Conservation (phyloP, 2,888 invertebrate genomes). For the Ischnura elegans region DNA sequence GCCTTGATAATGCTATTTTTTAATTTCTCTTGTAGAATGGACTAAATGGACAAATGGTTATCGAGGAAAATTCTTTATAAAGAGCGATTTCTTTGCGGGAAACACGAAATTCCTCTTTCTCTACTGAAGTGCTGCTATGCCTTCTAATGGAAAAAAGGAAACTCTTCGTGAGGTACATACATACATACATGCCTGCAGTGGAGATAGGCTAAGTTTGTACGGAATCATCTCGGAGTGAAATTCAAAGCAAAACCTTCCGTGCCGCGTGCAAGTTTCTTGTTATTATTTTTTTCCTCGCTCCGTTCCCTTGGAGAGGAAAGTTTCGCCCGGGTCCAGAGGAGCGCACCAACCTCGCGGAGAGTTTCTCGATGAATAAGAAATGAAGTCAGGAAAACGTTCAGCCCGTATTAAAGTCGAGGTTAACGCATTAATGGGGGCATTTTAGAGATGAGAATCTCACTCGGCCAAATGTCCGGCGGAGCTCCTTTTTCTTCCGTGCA, state of each 20-base stretch:
- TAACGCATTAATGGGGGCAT: background rate
- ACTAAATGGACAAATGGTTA: too few species aligned
- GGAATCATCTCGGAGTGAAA: background rate
- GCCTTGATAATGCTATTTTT: too few species aligned
- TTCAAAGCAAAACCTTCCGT: background rate
- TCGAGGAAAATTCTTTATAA: too few species aligned
- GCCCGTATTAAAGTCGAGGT: background rate
- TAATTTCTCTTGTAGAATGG: too few species aligned
- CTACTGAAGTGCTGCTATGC: background rate
- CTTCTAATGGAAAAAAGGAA: background rate
- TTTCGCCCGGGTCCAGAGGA: background rate
- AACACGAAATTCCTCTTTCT: too few species aligned
- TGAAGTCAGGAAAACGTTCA: background rate
- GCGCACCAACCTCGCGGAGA: background rate
- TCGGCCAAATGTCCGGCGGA: background rate
- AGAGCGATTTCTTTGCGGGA: too few species aligned
- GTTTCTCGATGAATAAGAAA: conserved; percentile 29
- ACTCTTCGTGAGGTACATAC: background rate
- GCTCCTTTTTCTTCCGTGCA: background rate
- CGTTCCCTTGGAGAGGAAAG: background rate
- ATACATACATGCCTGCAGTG: background rate
- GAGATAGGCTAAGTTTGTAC: background rate
- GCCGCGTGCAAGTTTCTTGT: background rate
- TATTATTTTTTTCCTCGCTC: background rate
- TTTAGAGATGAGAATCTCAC: background rate